Base-by-base conservation (phyloP, 1,140 invertebrate genomes). In the Camponotus pennsylvanicus region DNA sequence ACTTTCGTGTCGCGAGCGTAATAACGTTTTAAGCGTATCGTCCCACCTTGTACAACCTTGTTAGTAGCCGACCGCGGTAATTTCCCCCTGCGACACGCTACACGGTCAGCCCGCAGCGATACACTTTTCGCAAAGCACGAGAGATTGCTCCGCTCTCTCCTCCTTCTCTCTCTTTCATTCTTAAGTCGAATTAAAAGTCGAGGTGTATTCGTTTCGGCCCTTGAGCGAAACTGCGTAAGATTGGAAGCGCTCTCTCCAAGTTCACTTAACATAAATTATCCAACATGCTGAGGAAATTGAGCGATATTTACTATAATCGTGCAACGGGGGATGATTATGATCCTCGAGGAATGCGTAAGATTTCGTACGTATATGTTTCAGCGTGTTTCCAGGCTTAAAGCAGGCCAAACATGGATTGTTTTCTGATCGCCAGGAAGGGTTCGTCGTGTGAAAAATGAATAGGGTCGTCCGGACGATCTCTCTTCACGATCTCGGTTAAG, bases 11-110 rank as follows among this genome's bases (percentile, higher is more conserved):
- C 69, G 69, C 79, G 79, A 27, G 79, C 40, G 69, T 83, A 83
- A 83, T 83, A 83, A 83, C 69, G 69, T 83, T 83, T 83, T 83
- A 83, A 83, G 79, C 69, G 79, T 75, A 83, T 83, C 79, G 79
- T 83, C 79, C 69, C 79, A 83, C 79, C 79, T 83, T 70, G 79
- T 83, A 75, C 79, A 83, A 83, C 57, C 79, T 83, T 75, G 79
- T 83, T 83, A 83, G 79, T 61, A 61, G 40, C 55, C 69, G 64
- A 34, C 64, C 77, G 64, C 69, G 34, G 66, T 83, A 83, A 83
- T 83, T 83, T 80, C 64, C 66, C 64, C 78, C 49, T 66, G 76
- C 76, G 79, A 83, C 79, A 83, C 55, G 79, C 67, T 82, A 82
- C 67, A 82, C 79, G 55, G 52, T 63, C 69, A 34, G 79, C 69